Evolutionary conservation across 2,888 invertebrate genomes (phyloP), one percentile per base, ranked within the genome.

Genomic region (Apomyelois bistriatella): DNA sequence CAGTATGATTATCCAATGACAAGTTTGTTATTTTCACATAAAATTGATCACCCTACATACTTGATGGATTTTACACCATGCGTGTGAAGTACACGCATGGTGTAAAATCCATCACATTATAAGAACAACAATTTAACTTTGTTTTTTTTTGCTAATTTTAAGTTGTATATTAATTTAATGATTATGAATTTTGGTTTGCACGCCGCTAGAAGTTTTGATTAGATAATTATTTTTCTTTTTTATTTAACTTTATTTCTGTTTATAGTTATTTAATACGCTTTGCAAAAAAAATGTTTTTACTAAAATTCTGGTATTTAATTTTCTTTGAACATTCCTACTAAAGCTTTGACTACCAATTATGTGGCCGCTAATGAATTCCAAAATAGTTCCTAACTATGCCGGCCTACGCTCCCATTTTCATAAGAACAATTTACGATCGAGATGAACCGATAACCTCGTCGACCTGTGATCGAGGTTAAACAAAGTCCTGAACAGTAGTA

Each of bases 91-190:
- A n/a, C n/a, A n/a, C n/a, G n/a, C n/a, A n/a, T n/a, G n/a, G n/a
- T n/a, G n/a, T n/a, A n/a, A n/a, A n/a, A n/a, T 64, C 66, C 28
- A 66, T 62, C 61, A 55, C 72, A 76, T 79, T 79, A 76, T 67
- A 48, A 67, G 79, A 68, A 43, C 79, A 62, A 58, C 65, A 65
- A 62, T 65, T 64, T 54, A 60, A 58, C 58, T n/a, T n/a, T n/a
- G n/a, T 58, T 50, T 56, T 16, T 28, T 41, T 51, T 16, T 43
- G 42, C 42, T 50, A 51, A 43, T 42, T 51, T 51, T 22, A 17
- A 35, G 43, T 36, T 13, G 41, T 17, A 32, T 30, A 52, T n/a
- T n/a, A n/a, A n/a, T n/a, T 47, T 37, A 46, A 46, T 32, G 30
- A 30, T 32, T 46, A 32, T 32, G 9, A 46, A 9, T 32, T 46